Percentiles rank a stretch among this genome's conserved stretches.
Conservation (phyloP, 1,140 invertebrate species). For the Hirudo medicinalis region DNA sequence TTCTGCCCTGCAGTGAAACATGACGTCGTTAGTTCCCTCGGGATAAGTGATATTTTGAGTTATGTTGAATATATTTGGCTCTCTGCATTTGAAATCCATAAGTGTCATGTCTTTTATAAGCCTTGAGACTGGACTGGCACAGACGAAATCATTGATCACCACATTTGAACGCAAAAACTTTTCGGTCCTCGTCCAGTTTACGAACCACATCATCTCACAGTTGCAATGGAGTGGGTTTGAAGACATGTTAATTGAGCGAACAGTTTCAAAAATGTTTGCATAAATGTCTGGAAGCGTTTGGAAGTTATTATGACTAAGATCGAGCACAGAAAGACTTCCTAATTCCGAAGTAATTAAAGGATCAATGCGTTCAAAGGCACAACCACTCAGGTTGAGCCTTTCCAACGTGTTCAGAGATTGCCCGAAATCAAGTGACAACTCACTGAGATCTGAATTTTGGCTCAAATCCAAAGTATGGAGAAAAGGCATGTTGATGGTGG, state of each 20-base stretch:
- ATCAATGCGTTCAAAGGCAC: background rate
- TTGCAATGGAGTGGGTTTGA: constrained; percentile 4
- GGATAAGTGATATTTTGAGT: too few relatives aligned
- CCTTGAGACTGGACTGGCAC: too few relatives aligned
- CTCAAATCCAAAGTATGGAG: background rate
- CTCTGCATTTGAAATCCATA: too few relatives aligned
- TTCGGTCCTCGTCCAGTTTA: too few relatives aligned
- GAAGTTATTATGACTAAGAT: constrained; percentile 11
- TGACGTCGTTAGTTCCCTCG: too few relatives aligned
- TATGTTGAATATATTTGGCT: too few relatives aligned
- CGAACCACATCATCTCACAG: constrained; percentile 2
- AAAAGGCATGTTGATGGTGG: background rate
- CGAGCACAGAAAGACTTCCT: background rate
- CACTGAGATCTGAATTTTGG: constrained; percentile 2
- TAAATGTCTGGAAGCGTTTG: background rate
- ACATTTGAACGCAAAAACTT: too few relatives aligned
- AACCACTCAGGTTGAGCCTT: too few relatives aligned
- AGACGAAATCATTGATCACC: too few relatives aligned
- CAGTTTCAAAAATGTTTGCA: background rate
- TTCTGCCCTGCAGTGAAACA: too few relatives aligned
- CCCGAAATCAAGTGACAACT: background rate
- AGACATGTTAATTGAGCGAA: background rate
- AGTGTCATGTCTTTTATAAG: too few relatives aligned
- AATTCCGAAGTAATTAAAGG: background rate
- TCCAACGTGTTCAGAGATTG: too few relatives aligned